A percentile compares a stretch with the other conserved stretches of the same genome.
Conservation (phyloP, 1,140 invertebrate species). For the Apolygus lucorum region DNA sequence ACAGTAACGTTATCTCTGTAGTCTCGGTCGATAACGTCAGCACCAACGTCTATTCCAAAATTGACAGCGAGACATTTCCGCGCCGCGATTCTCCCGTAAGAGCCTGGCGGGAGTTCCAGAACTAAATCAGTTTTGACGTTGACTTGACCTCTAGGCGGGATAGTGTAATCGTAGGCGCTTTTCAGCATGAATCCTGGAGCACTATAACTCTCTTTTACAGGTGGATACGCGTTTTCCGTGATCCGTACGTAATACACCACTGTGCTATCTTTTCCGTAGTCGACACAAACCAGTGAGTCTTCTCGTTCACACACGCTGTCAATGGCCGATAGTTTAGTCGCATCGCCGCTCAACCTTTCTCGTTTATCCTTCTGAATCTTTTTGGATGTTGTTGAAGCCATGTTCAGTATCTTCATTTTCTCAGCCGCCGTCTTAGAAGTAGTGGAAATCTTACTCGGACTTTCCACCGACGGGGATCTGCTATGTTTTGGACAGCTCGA, state of each 20-base stretch:
- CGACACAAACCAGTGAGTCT: background rate
- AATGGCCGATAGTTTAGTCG: no score
- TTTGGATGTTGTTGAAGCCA: no score
- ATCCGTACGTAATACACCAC: background rate
- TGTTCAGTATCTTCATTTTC: no score
- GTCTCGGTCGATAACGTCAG: background rate
- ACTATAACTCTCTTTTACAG: background rate
- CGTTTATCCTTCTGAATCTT: no score
- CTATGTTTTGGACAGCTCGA: no score
- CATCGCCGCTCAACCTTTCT: no score
- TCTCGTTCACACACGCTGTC: background rate
- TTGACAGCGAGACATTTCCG: background rate
- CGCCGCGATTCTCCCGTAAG: background rate
- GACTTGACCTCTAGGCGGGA: slow-evolving; percentile 1
- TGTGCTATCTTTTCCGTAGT: background rate
- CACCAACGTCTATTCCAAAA: background rate
- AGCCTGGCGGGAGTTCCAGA: background rate
- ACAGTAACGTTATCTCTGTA: background rate
- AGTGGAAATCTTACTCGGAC: no score
- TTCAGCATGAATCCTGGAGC: slow-evolving; percentile 8
- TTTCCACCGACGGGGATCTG: no score
- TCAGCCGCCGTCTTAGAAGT: no score
- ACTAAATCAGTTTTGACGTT: background rate
- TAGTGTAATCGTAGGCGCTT: background rate
- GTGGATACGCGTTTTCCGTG: background rate